These are phyloP conservation scores for Drosophila mayri DNA, from an alignment of 1,140 invertebrate genomes.

Conservation along the genomic window DNA sequence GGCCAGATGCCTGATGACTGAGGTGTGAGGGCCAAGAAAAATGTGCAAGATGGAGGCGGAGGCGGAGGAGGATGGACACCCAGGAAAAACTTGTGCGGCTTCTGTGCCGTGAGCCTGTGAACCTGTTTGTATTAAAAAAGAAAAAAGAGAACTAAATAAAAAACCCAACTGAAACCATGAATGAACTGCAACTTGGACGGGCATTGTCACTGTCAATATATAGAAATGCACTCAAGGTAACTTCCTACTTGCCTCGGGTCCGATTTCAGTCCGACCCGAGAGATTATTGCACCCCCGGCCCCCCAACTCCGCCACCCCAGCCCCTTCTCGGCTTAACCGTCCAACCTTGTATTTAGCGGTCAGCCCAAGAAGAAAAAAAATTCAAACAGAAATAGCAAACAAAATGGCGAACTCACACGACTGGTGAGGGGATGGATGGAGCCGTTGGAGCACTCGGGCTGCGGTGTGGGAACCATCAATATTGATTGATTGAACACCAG, in stretches of 20 bases:
- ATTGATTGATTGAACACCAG: constrained; percentile 73
- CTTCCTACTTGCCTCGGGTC: constrained; percentile 75
- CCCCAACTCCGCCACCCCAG: neutral
- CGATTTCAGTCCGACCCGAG: constrained; percentile 72
- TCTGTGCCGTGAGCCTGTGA: constrained; percentile 77
- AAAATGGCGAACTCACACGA: constrained; percentile 60
- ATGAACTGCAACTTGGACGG: constrained; percentile 69
- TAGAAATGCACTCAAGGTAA: constrained; percentile 82
- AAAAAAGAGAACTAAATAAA: neutral
- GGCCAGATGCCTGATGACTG: constrained; percentile 22
- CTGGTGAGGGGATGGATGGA: constrained; percentile 1
- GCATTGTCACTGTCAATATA: constrained; percentile 80
- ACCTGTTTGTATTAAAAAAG: constrained; percentile 65
- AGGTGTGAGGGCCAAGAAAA: constrained; percentile 4
- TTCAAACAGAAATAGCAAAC: constrained; percentile 43
- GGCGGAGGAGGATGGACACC: constrained; percentile 16
- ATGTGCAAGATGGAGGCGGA: constrained; percentile 9
- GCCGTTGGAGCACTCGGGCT: constrained; percentile 8
- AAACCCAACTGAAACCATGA: constrained; percentile 68
- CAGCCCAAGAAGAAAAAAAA: constrained; percentile 38
- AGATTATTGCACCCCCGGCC: constrained; percentile 62
- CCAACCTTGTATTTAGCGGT: constrained; percentile 67
- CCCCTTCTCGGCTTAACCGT: constrained; percentile 37
- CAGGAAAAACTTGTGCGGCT: constrained; percentile 74
- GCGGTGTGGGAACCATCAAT: constrained; percentile 64